A percentile compares a stretch with the other conserved stretches of the same genome.
Conservation (phyloP, 1,140 invertebrate species). For the Coelopa frigida region DNA sequence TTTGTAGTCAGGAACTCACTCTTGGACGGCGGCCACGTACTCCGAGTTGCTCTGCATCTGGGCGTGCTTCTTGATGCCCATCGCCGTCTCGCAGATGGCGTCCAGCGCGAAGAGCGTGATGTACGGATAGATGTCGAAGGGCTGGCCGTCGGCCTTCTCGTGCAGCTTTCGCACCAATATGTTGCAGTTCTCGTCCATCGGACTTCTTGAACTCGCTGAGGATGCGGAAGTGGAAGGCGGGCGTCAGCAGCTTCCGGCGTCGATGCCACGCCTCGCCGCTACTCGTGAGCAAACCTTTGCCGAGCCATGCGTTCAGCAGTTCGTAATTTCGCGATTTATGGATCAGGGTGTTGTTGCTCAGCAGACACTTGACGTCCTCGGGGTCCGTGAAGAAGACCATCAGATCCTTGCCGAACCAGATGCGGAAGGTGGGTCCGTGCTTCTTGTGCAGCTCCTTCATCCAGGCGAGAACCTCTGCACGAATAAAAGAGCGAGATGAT, state of each 20-base stretch:
- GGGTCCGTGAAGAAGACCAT: conserved; percentile 34
- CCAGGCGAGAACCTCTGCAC: conserved; percentile 27
- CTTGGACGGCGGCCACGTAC: conserved; percentile 53
- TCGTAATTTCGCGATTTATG: conserved; percentile 45
- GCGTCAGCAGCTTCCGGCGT: conserved; percentile 77
- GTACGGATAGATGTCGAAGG: conserved; percentile 56
- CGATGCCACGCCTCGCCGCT: conserved; percentile 68
- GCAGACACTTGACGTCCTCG: conserved; percentile 46
- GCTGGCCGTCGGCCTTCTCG: conserved; percentile 28
- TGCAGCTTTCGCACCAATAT: conserved; percentile 34
- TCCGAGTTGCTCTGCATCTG: conserved; percentile 51
- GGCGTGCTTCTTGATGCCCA: conserved; percentile 64
- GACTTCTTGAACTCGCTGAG: conserved; percentile 67
- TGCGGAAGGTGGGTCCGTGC: conserved; percentile 34
- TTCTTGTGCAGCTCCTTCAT: conserved; percentile 22
- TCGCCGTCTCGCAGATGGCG: conserved; percentile 74
- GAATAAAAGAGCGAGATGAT: no score
- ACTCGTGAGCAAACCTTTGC: conserved; percentile 58
- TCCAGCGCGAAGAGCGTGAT: conserved; percentile 69
- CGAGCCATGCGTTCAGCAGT: conserved; percentile 59
- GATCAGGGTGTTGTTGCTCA: conserved; percentile 54
- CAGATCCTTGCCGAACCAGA: conserved; percentile 41
- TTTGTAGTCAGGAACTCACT: conserved; percentile 24
- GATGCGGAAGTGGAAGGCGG: conserved; percentile 86
- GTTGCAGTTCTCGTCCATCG: conserved; percentile 48